Conservation (phyloP, 2,888 invertebrate species). For the Leptopilina syphax region DNA sequence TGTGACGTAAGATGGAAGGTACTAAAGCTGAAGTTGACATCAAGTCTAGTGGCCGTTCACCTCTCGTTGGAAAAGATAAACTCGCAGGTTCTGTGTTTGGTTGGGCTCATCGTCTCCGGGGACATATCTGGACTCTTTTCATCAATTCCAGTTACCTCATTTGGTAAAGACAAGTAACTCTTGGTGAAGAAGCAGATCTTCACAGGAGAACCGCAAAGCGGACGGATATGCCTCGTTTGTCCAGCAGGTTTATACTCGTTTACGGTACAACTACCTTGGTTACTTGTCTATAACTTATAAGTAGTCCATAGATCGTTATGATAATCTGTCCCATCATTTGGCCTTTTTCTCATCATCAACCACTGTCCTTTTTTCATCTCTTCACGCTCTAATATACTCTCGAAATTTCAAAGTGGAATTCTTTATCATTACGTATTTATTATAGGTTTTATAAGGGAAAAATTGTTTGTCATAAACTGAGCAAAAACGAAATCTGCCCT, state of each 20-base stretch:
- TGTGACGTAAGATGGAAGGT: constrained; percentile 35
- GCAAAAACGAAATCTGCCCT: no score
- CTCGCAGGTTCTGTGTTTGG: constrained; percentile 63
- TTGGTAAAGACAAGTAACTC: constrained; percentile 66
- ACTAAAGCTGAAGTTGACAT: constrained; percentile 62
- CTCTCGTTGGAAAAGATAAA: constrained; percentile 57
- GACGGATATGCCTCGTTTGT: constrained; percentile 65
- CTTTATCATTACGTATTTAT: no score
- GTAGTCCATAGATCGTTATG: constrained; percentile 16
- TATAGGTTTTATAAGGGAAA: no score
- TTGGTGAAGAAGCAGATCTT: constrained; percentile 45
- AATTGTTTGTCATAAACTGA: no score
- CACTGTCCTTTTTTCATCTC: neutral
- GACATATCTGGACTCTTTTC: constrained; percentile 74
- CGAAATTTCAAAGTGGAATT: no score
- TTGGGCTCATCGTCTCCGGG: constrained; percentile 64
- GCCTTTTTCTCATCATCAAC: neutral
- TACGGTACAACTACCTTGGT: constrained; percentile 4
- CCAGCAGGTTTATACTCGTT: constrained; percentile 23
- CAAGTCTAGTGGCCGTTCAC: constrained; percentile 70
- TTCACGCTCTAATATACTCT: neutral
- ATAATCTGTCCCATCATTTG: neutral
- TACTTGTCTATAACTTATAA: constrained; percentile 2
- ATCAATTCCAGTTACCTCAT: constrained; percentile 68
- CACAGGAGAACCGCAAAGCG: constrained; percentile 51